Evolutionary conservation across 2,113 vertebrate species (phyloP).

Genomic region (Microcebus ravelobensis): DNA sequence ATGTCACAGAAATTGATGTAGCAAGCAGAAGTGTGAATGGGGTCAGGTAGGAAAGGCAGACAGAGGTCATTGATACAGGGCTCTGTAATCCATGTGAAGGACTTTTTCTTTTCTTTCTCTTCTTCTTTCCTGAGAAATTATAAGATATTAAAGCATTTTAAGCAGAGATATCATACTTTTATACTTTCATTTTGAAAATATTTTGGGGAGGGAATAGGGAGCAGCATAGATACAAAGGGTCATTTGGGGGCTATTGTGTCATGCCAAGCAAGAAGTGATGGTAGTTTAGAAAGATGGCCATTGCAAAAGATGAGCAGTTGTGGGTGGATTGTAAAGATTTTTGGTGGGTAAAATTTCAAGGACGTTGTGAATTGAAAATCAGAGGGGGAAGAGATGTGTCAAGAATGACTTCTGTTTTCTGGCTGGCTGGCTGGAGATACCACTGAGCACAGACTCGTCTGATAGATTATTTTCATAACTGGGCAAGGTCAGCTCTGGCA

Average conservation of each 20-base stretch:
- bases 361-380: background rate
- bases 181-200: constrained; percentile 7
- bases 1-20: background rate
- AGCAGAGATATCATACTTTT: background rate
- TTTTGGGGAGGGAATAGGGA: background rate
- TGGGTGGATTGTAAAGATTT: background rate
- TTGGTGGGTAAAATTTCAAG: background rate
- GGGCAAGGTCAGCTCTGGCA: background rate
- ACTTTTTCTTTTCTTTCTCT: background rate
- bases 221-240: background rate
- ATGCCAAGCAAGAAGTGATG: background rate
- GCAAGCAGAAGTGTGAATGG: background rate
- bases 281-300: background rate
- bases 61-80: background rate
- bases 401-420: background rate
- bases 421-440: background rate
- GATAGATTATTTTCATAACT: background rate
- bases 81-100: background rate
- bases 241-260: no score
- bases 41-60: background rate
- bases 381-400: background rate
- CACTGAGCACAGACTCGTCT: background rate
- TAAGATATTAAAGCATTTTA: background rate
- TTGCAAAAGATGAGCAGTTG: background rate
- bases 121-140: background rate